Conservation (phyloP, 2,888 invertebrate genomes). For the Synergus laeviventris region DNA sequence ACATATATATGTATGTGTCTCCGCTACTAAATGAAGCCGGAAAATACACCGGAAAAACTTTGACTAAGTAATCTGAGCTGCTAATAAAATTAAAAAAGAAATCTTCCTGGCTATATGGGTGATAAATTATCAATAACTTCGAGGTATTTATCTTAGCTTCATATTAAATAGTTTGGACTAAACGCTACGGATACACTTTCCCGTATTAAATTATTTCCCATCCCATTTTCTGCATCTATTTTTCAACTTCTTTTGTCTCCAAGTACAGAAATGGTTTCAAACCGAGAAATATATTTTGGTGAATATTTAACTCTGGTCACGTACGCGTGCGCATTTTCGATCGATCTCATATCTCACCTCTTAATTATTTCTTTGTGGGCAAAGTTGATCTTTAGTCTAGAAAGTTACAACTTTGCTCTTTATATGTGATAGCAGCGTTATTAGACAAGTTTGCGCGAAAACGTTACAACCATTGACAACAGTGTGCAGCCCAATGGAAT, state of each 20-base stretch:
- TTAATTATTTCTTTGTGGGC: slow-evolving; percentile 22
- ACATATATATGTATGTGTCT: not conserved
- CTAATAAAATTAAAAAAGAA: not conserved
- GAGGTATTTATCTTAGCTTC: too few relatives aligned
- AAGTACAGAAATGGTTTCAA: too few relatives aligned
- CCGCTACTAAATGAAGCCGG: not conserved
- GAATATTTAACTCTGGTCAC: not conserved
- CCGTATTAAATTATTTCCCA: too few relatives aligned
- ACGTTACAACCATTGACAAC: not conserved
- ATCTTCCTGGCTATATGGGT: too few relatives aligned
- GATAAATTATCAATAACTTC: too few relatives aligned
- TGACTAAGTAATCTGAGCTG: not conserved
- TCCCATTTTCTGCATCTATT: too few relatives aligned
- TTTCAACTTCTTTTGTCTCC: too few relatives aligned
- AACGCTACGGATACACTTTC: too few relatives aligned
- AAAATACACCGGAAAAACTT: slow-evolving; percentile 1
- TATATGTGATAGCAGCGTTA: slow-evolving; percentile 28
- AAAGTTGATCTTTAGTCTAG: slow-evolving; percentile 49
- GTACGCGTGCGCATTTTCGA: slow-evolving; percentile 41
- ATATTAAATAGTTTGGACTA: too few relatives aligned
- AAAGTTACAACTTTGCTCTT: slow-evolving; percentile 55
- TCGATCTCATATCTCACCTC: slow-evolving; percentile 44
- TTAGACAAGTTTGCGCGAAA: not conserved
- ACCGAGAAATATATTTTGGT: not conserved
- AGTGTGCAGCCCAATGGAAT: not conserved